Evolutionary conservation across 2,888 invertebrate genomes (phyloP).

Genomic region (Tipula vernalis): DNA sequence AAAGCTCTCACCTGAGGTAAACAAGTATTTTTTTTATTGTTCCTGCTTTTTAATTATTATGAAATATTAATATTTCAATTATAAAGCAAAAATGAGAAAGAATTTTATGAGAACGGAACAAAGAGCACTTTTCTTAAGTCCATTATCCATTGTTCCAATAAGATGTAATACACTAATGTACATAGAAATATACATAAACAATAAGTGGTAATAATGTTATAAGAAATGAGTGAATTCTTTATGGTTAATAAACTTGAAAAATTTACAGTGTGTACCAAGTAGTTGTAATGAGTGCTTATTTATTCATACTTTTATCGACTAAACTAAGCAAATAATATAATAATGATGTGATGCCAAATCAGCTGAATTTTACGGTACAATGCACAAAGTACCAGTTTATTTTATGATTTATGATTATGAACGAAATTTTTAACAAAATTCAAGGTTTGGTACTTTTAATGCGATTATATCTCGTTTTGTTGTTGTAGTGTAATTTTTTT

Average conservation of each 20-base stretch:
- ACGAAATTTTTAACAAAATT: not conserved
- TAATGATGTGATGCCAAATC: not conserved
- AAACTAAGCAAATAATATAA: not conserved
- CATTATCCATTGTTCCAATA: not conserved
- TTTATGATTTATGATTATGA: not conserved
- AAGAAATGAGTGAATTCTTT: not conserved
- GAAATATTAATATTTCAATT: not conserved
- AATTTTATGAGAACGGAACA: no score
- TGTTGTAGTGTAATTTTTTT: no score
- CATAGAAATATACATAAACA: not conserved
- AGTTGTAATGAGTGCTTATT: not conserved
- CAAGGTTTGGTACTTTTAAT: not conserved
- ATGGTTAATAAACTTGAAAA: not conserved
- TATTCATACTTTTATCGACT: not conserved
- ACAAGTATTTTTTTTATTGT: not conserved
- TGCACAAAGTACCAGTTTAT: not conserved
- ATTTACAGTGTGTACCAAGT: not conserved
- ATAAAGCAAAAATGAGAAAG: not conserved
- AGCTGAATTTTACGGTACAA: not conserved
- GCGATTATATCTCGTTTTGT: no score
- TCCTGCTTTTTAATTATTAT: not conserved
- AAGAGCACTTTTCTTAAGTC: not conserved
- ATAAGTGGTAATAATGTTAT: not conserved
- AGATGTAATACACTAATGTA: not conserved
- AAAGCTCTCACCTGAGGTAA: not conserved